Evolutionary conservation across 2,888 invertebrate genomes (phyloP), one percentile per base, ranked within the genome.

Genomic region (Melanostoma mellinum): DNA sequence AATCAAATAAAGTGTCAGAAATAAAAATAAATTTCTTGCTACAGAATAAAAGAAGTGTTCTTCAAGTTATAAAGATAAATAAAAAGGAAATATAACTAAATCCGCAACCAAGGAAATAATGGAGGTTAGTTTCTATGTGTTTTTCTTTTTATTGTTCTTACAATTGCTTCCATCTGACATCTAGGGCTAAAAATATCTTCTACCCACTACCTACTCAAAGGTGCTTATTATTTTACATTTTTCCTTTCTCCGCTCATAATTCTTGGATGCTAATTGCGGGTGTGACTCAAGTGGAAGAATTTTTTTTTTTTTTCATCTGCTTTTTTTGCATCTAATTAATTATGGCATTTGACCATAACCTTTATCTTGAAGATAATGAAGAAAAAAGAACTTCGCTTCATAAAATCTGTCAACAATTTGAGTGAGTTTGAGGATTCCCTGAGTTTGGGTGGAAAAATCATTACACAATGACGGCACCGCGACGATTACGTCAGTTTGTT

Each of bases 321-420:
- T 20, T 32, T 56, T 72, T 77, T 81, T 77, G 72, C 78, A 73
- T 55, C 77, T 78, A 82, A 78, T 77, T 78, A 82, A 69, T 63
- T 69, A 46, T 78, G 82, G 72, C 82, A 82, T 78, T 69, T 74
- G 82, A 30, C 82, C 77, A 65, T 82, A 74, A 82, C 73, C 82
- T 82, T 74, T 79, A 72, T 78, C 78, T 78, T 72, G 60, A 68
- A 61, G 48, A 63, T 56, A 46, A 38, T 40, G 50, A 30, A 38
- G 46, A 8, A 55, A 55, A 46, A 55, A 36, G 3, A 68, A 52
- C 38, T 55, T 40, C 30, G 32, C 33, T 50, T 67, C 60, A 48
- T 20, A 32, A 52, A 71, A 35, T 63, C 50, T 75, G 75, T 80
- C 74, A 80, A 52, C 30, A 48, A 6, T 58, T 61, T 60, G 42